Conservation (phyloP, 2,888 invertebrate genomes). For the Pollenia angustigena region DNA sequence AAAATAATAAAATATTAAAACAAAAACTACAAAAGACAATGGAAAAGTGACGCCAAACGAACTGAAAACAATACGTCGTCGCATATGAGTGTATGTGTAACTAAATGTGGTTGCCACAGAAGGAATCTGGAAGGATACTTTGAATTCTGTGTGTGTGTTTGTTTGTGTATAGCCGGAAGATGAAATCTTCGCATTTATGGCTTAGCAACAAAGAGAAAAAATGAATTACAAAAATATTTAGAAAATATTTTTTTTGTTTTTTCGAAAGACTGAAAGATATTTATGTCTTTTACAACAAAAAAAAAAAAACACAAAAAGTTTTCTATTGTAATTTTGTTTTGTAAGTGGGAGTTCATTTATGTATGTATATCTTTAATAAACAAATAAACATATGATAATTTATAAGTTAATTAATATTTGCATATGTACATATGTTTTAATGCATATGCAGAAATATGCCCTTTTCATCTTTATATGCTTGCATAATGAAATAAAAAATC, state of each 20-base stretch:
- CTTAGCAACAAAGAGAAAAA: slow-evolving; percentile 39
- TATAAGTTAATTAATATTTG: slow-evolving; percentile 6
- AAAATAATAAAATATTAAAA: slow-evolving; percentile 58
- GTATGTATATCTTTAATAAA: slow-evolving; percentile 16
- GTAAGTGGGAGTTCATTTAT: slow-evolving; percentile 32
- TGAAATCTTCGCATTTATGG: slow-evolving; percentile 50
- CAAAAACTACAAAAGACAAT: slow-evolving; percentile 52
- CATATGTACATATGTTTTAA: neutral
- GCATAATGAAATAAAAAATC: slow-evolving; percentile 6
- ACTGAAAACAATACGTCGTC: slow-evolving; percentile 47
- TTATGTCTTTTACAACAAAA: neutral
- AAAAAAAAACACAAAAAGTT: no score
- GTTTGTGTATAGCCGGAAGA: slow-evolving; percentile 55
- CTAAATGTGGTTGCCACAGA: slow-evolving; percentile 24
- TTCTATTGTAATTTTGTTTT: no score
- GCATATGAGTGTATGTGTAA: neutral
- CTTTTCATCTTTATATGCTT: no score
- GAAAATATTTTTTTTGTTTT: neutral
- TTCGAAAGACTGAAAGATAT: neutral
- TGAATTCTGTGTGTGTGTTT: neutral
- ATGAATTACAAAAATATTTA: neutral
- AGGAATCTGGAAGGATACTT: neutral
- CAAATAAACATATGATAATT: slow-evolving; percentile 20
- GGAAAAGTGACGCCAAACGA: slow-evolving; percentile 61
- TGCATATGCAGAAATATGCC: neutral